These are phyloP conservation scores for Serilophus lunatus DNA, from an alignment of 2,113 vertebrate species.

Conservation along the genomic window DNA sequence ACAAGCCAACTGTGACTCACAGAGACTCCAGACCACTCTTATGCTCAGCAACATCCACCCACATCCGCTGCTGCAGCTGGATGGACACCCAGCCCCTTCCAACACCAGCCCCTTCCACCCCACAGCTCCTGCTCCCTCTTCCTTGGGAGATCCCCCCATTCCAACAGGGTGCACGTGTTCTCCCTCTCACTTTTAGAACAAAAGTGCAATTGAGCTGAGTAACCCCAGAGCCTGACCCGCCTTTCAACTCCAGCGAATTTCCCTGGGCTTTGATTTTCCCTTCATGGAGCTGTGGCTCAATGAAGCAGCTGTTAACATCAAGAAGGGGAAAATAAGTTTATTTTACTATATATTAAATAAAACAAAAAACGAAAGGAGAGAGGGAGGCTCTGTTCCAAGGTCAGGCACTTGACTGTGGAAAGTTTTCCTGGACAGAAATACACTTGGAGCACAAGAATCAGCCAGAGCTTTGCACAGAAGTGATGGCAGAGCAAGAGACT, in stretches of 20 bases:
- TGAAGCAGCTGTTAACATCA: not conserved
- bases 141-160: accelerated
- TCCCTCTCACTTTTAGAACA: not conserved
- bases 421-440: not conserved
- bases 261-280: not conserved
- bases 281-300: not conserved
- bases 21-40: accelerated
- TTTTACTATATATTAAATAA: not conserved
- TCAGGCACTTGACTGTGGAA: not conserved
- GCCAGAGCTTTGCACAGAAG: not conserved
- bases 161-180: not conserved
- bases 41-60: not conserved
- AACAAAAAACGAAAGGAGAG: not conserved
- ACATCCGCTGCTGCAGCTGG: accelerated
- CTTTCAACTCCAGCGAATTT: not conserved
- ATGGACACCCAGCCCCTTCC: not conserved
- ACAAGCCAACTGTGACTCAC: not conserved
- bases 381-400: not conserved
- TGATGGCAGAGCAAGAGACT: not conserved
- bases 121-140: not conserved
- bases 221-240: not conserved
- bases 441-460: accelerated
- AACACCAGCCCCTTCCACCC: not conserved
- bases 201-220: not conserved
- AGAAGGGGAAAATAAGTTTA: not conserved